phyloP scores from a whole-genome alignment of 2,113 vertebrate genomes.

The Psephotus haematonotus region DNA sequence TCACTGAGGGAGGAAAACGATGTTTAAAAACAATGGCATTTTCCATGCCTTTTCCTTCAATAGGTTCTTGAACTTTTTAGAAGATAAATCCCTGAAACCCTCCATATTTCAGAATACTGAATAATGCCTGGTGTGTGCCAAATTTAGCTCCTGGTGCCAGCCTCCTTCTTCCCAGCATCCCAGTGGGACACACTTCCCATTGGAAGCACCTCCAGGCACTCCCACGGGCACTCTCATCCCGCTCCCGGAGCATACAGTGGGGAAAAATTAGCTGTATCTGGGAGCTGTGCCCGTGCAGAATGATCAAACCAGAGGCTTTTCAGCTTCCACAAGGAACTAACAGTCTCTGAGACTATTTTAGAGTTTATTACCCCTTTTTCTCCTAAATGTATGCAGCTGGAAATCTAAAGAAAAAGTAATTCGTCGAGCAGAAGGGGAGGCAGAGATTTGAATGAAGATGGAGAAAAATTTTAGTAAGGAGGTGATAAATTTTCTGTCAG shows the following conservation, averaged over 20 bases:
- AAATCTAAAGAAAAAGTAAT: background rate
- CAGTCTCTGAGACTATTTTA: background rate
- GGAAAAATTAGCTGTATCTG: background rate
- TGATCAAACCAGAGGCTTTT: background rate
- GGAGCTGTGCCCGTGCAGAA: background rate
- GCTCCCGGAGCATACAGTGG: rapidly evolving
- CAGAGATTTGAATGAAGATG: background rate
- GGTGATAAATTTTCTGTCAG: background rate
- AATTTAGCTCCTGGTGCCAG: rapidly evolving
- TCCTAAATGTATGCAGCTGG: background rate
- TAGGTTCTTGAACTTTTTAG: background rate
- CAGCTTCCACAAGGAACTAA: background rate
- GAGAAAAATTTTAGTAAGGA: background rate
- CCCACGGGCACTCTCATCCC: rapidly evolving
- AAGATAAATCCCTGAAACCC: background rate
- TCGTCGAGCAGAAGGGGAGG: background rate
- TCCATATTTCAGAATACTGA: background rate
- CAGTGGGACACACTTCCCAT: rapidly evolving
- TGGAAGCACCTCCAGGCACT: background rate
- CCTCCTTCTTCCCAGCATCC: background rate
- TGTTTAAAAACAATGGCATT: background rate
- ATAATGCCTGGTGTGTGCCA: background rate
- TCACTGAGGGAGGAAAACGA: background rate
- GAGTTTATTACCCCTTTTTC: background rate
- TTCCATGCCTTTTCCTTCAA: background rate